These are phyloP conservation scores for Porites evermanni DNA, from an alignment of 92 coral and sea anemone genomes.

Conservation along the genomic window DNA sequence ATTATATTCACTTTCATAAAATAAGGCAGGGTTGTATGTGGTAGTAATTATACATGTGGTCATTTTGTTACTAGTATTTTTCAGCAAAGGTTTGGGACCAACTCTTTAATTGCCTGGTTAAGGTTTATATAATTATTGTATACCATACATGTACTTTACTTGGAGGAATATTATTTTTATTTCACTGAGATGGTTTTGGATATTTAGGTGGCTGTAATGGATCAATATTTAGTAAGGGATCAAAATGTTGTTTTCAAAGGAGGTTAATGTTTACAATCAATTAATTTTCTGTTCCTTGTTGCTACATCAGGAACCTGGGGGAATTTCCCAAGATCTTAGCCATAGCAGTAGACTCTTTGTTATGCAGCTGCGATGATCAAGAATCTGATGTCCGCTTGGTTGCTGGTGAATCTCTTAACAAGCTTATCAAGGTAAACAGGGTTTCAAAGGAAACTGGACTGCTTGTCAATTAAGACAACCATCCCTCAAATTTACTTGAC, in stretches of 20 bases:
- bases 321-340: slow-evolving; percentile 97
- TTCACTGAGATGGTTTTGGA: too few relatives aligned
- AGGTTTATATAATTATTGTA: not conserved
- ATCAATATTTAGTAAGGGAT: too few relatives aligned
- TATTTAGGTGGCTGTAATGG: too few relatives aligned
- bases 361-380: slow-evolving; percentile 85
- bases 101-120: not conserved
- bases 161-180: too few relatives aligned
- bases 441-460: too few relatives aligned
- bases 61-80: not conserved
- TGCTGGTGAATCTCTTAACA: slow-evolving; percentile 92
- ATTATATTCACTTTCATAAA: too few relatives aligned
- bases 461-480: too few relatives aligned
- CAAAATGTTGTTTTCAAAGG: not conserved
- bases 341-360: slow-evolving; percentile 87
- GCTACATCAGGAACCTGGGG: slow-evolving; percentile 69
- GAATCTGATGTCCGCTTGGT: slow-evolving; percentile 97
- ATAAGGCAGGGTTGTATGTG: too few relatives aligned
- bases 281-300: not conserved
- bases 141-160: too few relatives aligned
- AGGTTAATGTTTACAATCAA: not conserved
- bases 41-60: not conserved
- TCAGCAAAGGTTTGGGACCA: not conserved
- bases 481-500: too few relatives aligned
- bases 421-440: slow-evolving; percentile 82